These are phyloP conservation scores for Canis aureus DNA, from an alignment of 2,113 vertebrate genomes.

Conservation along the genomic window DNA sequence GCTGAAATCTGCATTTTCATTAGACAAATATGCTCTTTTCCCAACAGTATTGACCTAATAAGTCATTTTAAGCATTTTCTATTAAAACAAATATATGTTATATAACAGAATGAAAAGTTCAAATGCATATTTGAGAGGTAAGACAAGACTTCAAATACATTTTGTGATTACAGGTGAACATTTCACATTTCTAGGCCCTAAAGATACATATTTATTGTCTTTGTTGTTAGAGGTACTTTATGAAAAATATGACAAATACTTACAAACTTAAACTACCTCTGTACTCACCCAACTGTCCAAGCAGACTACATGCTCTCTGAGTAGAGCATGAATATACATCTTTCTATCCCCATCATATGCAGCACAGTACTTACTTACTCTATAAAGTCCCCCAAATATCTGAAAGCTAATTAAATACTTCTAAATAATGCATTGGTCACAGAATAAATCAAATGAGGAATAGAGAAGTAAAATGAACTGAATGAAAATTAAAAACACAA, in stretches of 20 bases:
- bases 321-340: not conserved
- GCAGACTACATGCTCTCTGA: not conserved
- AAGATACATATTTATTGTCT: not conserved
- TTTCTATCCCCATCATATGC: not conserved
- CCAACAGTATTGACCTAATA: not conserved
- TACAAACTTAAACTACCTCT: not conserved
- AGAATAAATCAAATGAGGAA: not conserved
- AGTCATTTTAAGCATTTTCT: constrained; percentile 16
- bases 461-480: not conserved
- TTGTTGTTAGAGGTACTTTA: constrained; percentile 13
- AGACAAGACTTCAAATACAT: not conserved
- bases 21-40: not conserved
- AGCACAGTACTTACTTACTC: not conserved
- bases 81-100: constrained; percentile 34
- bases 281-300: not conserved
- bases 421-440: not conserved
- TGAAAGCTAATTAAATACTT: not conserved
- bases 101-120: not conserved
- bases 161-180: not conserved
- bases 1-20: not conserved
- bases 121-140: not conserved
- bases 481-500: not conserved
- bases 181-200: not conserved
- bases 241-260: constrained; percentile 7
- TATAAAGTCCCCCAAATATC: not conserved